Evolutionary conservation across 2,888 invertebrate species (phyloP), one percentile per base, ranked within the genome.

Genomic region (Ecliptopera silaceata): DNA sequence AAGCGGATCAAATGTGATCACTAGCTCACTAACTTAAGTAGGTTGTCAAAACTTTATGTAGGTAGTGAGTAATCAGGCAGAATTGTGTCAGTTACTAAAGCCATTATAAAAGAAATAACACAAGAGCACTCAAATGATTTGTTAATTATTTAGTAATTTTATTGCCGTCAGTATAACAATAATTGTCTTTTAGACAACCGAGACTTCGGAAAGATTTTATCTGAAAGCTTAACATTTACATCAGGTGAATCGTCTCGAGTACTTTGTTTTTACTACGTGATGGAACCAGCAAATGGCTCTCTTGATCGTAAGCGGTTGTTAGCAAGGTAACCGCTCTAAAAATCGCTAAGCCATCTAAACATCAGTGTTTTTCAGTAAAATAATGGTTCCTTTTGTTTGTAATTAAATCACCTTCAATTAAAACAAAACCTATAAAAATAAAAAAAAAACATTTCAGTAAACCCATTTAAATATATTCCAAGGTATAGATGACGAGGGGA

Each of bases 401-500:
- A 2, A 6, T 26, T 26, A 8, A 26, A 2, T 8, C 15, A 15
- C 3, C 8, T 15, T 13, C 15, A 15, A 36, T 36, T 8, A 36
- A 13, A 15, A 36, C 15, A 10, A 36, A 15, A 10, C 15, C 36
- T 36, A 10, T 36, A 36, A 15, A 36, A 26, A 15, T 15, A 22
- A 17, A 29, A 12, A n/a, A 42, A 50, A 50, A 47, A 59, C 38
- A 54, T 46, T 50, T 38, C 49, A 51, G 59, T 54, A 39, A 53
- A 59, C 61, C 60, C 47, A 64, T 64, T 66, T 63, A 54, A 61
- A 59, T 51, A 54, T 56, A 56, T 62, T 59, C 63, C 56, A 39
- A 68, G 70, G 72, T 75, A 75, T 76, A 72, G 75, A 75, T 78
- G 75, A 74, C 64, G 70, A 71, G 74, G 72, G 68, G 72, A 68